Evolutionary conservation across 2,888 invertebrate species (phyloP).

Genomic region (Globia sparganii): DNA sequence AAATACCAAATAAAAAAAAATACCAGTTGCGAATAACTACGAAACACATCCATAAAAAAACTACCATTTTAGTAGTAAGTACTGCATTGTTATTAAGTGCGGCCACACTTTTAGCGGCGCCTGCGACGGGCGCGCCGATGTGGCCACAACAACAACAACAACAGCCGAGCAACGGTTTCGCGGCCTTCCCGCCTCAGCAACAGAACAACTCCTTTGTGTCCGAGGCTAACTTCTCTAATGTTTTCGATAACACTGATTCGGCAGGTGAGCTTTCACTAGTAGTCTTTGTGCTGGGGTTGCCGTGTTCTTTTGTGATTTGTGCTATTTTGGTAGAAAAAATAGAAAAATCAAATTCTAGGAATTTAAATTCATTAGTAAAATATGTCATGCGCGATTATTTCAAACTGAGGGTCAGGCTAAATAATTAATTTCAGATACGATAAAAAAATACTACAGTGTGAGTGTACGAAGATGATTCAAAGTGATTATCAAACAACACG

Average conservation of each 20-base stretch:
- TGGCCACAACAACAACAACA: slow-evolving; percentile 74
- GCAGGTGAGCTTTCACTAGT: slow-evolving; percentile 89
- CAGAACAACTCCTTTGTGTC: slow-evolving; percentile 92
- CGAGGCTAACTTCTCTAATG: slow-evolving; percentile 96
- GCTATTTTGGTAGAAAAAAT: slow-evolving; percentile 38
- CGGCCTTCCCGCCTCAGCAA: slow-evolving; percentile 76
- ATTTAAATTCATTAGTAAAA: neutral
- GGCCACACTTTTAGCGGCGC: slow-evolving; percentile 66
- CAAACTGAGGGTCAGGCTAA: neutral
- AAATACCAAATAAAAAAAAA: neutral
- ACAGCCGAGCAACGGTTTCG: slow-evolving; percentile 79
- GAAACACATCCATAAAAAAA: slow-evolving; percentile 11
- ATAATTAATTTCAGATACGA: neutral
- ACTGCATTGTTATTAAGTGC: slow-evolving; percentile 68
- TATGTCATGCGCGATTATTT: neutral
- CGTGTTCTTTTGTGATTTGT: slow-evolving; percentile 51
- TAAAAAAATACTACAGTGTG: neutral
- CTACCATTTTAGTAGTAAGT: slow-evolving; percentile 53
- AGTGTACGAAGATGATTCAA: neutral
- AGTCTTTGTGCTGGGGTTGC: slow-evolving; percentile 69
- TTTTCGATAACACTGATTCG: slow-evolving; percentile 94
- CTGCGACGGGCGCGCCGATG: slow-evolving; percentile 67
- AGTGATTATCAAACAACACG: slow-evolving; percentile 52
- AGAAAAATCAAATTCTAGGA: neutral
- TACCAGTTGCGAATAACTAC: slow-evolving; percentile 18